Evolutionary conservation across 2,797 vertebrate species (phyloP).

Genomic region (Sciurus carolinensis): DNA sequence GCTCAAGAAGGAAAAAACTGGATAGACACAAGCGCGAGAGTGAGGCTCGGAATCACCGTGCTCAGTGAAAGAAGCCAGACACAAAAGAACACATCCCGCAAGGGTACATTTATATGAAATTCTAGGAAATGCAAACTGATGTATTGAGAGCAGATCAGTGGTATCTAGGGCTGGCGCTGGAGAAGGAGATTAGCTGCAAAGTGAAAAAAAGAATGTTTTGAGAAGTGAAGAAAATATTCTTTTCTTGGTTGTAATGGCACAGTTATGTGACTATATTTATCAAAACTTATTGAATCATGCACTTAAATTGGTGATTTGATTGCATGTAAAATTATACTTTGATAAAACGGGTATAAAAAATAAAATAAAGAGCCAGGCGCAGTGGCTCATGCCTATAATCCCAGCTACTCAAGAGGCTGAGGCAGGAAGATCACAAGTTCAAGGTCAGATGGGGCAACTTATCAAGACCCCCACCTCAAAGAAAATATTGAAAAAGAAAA

Average conservation of each 20-base stretch:
- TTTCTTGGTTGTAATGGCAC: slow-evolving; percentile 1
- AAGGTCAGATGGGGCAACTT: neutral
- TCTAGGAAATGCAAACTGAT: neutral
- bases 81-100: neutral
- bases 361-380: neutral
- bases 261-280: neutral
- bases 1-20: neutral
- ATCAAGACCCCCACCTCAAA: neutral
- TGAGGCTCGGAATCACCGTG: neutral
- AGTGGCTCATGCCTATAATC: neutral
- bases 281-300: slow-evolving; percentile 1
- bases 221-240: neutral
- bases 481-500: neutral
- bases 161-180: neutral
- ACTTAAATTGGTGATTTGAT: slow-evolving; percentile 13
- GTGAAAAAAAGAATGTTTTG: neutral
- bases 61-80: slow-evolving; percentile 16
- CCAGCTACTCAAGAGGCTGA: neutral
- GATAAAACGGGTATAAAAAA: slow-evolving; percentile 23
- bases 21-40: neutral
- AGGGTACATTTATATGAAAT: neutral
- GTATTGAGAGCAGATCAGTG: neutral
- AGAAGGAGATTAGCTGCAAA: neutral
- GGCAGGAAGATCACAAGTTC: neutral
- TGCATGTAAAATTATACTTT: slow-evolving; percentile 39